phyloP scores from a whole-genome alignment of 2,888 invertebrate species.

The Trichacis sp. region DNA sequence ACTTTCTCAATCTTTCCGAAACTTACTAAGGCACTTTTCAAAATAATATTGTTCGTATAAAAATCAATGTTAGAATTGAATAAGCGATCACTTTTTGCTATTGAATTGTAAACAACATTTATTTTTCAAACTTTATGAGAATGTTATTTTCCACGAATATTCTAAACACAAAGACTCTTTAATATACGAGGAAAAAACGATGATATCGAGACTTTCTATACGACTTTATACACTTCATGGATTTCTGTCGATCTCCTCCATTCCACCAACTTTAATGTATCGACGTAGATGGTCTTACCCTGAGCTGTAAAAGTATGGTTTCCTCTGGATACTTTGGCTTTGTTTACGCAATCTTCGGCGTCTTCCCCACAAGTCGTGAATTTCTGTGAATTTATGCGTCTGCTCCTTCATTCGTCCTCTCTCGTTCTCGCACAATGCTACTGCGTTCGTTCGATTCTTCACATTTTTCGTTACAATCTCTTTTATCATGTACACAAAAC shows the following conservation, averaged over 20 bases:
- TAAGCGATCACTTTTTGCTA: too few species aligned
- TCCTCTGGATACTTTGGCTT: slow-evolving; percentile 37
- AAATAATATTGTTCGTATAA: too few species aligned
- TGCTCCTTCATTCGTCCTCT: slow-evolving; percentile 19
- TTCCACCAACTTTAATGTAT: slow-evolving; percentile 48
- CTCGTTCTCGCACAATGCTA: slow-evolving; percentile 16
- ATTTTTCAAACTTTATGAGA: too few species aligned
- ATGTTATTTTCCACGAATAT: too few species aligned
- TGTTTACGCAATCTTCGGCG: too few species aligned
- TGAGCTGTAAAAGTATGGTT: slow-evolving; percentile 46
- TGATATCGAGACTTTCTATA: slow-evolving; percentile 27
- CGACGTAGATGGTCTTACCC: slow-evolving; percentile 46
- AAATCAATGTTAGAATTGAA: too few species aligned
- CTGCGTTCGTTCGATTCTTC: slow-evolving; percentile 1
- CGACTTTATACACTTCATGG: slow-evolving; percentile 27
- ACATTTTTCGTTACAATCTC: neutral
- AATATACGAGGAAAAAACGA: too few species aligned
- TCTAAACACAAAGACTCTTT: too few species aligned
- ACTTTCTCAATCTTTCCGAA: too few species aligned
- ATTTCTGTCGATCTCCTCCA: slow-evolving; percentile 17
- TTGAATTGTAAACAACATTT: too few species aligned
- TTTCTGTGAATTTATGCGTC: slow-evolving; percentile 48
- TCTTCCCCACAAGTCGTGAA: neutral
- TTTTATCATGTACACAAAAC: neutral
- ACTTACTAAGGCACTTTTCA: too few species aligned